Percentiles rank a stretch among this genome's conserved stretches.
These are phyloP conservation scores for Antennarius striatus DNA, from an alignment of 2,113 vertebrate species.

Conservation along the genomic window DNA sequence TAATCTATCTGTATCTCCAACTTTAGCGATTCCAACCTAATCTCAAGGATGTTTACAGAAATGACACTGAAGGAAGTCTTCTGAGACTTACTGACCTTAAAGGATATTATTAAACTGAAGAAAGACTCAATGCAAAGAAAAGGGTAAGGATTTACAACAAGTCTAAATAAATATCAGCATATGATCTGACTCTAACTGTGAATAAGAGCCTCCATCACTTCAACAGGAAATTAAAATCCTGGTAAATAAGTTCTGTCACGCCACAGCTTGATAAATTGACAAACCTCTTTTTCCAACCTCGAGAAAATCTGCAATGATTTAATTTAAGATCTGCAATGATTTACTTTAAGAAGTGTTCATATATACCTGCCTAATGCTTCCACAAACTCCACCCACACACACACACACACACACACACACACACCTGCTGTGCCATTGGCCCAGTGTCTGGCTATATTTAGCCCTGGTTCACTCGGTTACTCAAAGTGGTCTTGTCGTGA, in stretches of 20 bases:
- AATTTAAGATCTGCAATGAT: no score
- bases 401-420: conserved; percentile 8
- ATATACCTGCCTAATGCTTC: conserved; percentile 3
- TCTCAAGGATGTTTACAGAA: no score
- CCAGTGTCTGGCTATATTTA: conserved; percentile 67
- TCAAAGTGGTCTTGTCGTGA: conserved; percentile 49
- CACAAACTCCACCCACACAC: conserved; percentile 12
- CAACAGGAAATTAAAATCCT: conserved; percentile 30
- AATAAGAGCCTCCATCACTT: not conserved
- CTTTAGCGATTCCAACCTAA: no score
- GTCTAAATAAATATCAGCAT: not conserved
- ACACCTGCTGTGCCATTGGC: conserved; percentile 25
- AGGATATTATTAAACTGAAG: no score
- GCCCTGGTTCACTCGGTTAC: conserved; percentile 46
- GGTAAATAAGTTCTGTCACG: not conserved
- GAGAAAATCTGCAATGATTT: no score
- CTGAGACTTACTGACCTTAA: not conserved
- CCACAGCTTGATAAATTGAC: no score
- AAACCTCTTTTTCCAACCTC: no score
- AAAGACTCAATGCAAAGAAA: no score
- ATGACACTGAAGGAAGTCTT: not conserved
- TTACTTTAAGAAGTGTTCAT: no score
- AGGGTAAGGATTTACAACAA: no score
- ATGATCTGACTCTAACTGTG: not conserved
- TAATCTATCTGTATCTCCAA: not conserved